Evolutionary conservation across 2,113 vertebrate genomes (phyloP).

Genomic region (Xerus inauris): DNA sequence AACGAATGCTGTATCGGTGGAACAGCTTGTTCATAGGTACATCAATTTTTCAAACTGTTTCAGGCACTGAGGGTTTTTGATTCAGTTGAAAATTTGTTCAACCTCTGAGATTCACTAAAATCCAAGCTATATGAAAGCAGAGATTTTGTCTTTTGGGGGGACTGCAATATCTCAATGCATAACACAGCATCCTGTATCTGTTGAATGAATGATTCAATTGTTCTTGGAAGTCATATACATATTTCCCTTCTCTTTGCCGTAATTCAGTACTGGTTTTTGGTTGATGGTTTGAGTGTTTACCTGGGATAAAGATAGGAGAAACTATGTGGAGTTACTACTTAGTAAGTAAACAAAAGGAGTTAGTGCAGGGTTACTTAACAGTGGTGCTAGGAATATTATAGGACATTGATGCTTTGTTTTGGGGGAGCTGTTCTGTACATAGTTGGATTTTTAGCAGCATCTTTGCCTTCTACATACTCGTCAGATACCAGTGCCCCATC

Average conservation of each 20-base stretch:
- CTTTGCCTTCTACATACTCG: neutral
- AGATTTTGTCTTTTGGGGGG: neutral
- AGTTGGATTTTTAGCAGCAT: constrained; percentile 7
- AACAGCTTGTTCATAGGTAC: neutral
- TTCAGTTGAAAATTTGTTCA: constrained; percentile 35
- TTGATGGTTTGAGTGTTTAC: constrained; percentile 20
- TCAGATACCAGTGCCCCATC: neutral
- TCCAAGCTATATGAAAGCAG: neutral
- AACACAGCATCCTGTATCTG: neutral
- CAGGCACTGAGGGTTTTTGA: neutral
- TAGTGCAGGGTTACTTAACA: neutral
- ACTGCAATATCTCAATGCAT: neutral
- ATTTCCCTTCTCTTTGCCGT: neutral
- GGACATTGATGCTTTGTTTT: neutral
- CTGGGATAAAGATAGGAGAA: neutral
- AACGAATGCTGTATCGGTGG: neutral
- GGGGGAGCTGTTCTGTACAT: neutral
- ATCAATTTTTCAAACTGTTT: constrained; percentile 41
- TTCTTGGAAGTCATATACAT: neutral
- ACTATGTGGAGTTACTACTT: neutral
- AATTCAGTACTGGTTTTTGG: constrained; percentile 36
- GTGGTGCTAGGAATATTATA: neutral
- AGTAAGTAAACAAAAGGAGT: constrained; percentile 31
- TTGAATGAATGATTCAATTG: constrained; percentile 4
- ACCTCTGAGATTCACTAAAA: neutral